Evolutionary conservation across 2,888 invertebrate species (phyloP), one percentile per base, ranked within the genome.

Genomic region (Criorhina ranunculi): DNA sequence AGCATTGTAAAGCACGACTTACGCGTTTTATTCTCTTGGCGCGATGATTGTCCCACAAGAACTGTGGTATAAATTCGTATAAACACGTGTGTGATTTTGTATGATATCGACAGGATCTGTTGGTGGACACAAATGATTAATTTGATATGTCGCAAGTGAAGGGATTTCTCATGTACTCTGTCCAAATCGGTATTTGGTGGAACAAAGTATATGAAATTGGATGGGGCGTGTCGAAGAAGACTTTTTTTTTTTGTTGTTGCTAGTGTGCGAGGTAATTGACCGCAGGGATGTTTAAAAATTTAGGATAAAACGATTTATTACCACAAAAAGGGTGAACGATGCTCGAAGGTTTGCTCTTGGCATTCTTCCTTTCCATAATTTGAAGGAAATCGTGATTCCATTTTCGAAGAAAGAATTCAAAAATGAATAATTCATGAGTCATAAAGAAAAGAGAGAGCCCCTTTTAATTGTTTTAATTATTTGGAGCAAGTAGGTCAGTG

Each of bases 91-190:
- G 35, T n/a, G 37, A 3, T 9, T 35, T n/a, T 31, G 29, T 15
- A 15, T 55, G 29, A 76, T 64, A 69, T 53, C 40, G 62, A 64
- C 40, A 24, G 31, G 70, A 59, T 69, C 60, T 49, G 24, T 24
- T 46, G 53, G 15, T 53, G 37, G 59, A 35, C 19, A 75, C 53
- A 51, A 59, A 62, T 60, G 67, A 70, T 83, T 62, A 83, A 73
- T 79, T 73, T 73, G 35, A 55, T 73, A 55, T 72, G 46, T 46
- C 59, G 7, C 49, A 72, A 78, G 66, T 72, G 82, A 72, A 66
- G 66, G 78, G 78, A 78, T 82, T 77, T 77, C 15, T 67, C 40
- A 51, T 73, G 40, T 24, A 31, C 57, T 55, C 46, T 12, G 9
- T 60, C 24, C 59, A 59, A 35, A 15, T 46, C 37, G 49, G 24